phyloP scores from a whole-genome alignment of 2,113 vertebrate genomes.

The Pogona vitticeps region DNA sequence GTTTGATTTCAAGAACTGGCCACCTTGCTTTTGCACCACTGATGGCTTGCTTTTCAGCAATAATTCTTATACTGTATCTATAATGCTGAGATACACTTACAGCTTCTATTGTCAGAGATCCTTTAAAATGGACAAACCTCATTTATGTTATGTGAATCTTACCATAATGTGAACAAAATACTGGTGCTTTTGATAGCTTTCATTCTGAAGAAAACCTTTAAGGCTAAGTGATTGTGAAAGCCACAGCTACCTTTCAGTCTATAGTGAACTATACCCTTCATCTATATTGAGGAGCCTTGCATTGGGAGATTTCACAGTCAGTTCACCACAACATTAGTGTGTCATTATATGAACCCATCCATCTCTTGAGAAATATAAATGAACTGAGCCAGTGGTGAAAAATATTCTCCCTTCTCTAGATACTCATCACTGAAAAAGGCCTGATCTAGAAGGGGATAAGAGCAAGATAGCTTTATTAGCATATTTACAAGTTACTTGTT shows the following conservation, averaged over 20 bases:
- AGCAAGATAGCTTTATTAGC: not conserved
- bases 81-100: not conserved
- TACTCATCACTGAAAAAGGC: too few relatives aligned
- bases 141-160: not conserved
- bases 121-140: rapidly evolving
- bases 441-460: not conserved
- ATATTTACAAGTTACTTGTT: not conserved
- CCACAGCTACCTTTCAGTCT: not conserved
- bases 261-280: not conserved
- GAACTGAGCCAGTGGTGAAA: not conserved
- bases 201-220: not conserved
- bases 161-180: conserved; percentile 41
- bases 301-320: not conserved
- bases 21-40: not conserved
- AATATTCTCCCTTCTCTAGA: too few relatives aligned
- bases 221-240: not conserved
- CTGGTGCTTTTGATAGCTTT: not conserved
- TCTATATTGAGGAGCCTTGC: not conserved
- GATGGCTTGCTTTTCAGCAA: not conserved
- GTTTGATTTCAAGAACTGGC: not conserved
- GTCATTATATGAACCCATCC: not conserved
- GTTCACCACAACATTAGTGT: not conserved
- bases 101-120: not conserved
- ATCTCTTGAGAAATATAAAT: not conserved
- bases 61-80: not conserved